These are phyloP conservation scores for Neoascia interrupta DNA, from an alignment of 2,888 invertebrate species.

Conservation along the genomic window DNA sequence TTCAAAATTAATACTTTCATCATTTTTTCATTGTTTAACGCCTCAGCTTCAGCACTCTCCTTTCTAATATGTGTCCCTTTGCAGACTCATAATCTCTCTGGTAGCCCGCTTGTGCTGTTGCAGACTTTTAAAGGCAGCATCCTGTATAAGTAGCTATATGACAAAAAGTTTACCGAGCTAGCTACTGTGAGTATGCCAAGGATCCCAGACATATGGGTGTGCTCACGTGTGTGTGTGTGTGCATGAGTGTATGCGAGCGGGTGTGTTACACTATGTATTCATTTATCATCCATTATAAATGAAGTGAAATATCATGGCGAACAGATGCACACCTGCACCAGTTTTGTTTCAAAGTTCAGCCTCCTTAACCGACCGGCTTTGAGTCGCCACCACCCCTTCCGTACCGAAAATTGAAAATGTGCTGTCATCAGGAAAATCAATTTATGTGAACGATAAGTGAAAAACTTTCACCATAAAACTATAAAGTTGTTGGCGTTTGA, in stretches of 20 bases:
- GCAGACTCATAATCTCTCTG: conserved; percentile 58
- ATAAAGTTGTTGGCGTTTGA: conserved; percentile 69
- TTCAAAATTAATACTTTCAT: conserved; percentile 65
- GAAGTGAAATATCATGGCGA: conserved; percentile 67
- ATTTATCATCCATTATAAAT: conserved; percentile 69
- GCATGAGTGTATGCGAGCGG: conserved; percentile 1
- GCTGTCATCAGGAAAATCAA: conserved; percentile 71
- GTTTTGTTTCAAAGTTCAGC: conserved; percentile 68
- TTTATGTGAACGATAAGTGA: conserved; percentile 73
- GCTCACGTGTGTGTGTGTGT: conserved; percentile 10
- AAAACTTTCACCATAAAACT: conserved; percentile 73
- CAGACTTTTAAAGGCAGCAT: conserved; percentile 21
- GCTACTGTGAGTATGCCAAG: conserved; percentile 26
- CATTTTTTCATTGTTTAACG: conserved; percentile 55
- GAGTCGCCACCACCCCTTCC: neutral
- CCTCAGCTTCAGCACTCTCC: conserved; percentile 4
- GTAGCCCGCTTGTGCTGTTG: conserved; percentile 35
- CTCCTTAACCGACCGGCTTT: conserved; percentile 57
- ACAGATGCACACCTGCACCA: conserved; percentile 68
- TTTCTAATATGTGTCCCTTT: conserved; percentile 37
- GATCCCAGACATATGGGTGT: conserved; percentile 6
- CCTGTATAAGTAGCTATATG: too few species aligned
- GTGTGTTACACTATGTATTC: conserved; percentile 48
- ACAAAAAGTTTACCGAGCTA: conserved; percentile 37
- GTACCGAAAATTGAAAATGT: conserved; percentile 65